Evolutionary conservation across 1,140 invertebrate species (phyloP), one percentile per base, ranked within the genome.

Genomic region (Chrysoperla carnea): DNA sequence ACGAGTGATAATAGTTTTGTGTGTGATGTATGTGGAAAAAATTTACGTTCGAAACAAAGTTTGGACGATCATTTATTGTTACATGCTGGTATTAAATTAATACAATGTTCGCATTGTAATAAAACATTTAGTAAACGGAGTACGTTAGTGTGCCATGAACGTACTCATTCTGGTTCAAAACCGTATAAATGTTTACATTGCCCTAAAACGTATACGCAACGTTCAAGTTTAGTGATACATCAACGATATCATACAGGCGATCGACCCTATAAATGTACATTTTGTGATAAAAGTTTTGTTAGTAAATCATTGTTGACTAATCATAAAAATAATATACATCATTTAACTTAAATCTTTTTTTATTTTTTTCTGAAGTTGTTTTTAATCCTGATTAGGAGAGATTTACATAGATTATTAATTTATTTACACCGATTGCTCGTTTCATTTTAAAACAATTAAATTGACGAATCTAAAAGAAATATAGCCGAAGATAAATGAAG

Each of bases 211-310:
- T 78, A 77, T 50, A 47, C 57, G 14, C 53, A 51, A 52, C 52
- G 51, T 40, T 62, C 65, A 38, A 64, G 65, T 43, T 48, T 68
- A 28, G 55, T 54, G 23, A 52, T 59, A 0, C 67, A 69, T 46
- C 53, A 54, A 1, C 47, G 74, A n/a, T 80, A 75, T 31, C 75
- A 78, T 46, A 64, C 70, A 0, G 72, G 78, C 0, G 69, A 84
- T 46, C 81, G 80, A 44, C 84, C 84, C 0, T 89, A 86, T 54
- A 70, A 70, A 6, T 90, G 85, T 57, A 80, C 87, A 41, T 59
- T 81, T 6, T 90, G 85, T 53, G 72, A 76, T 0, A 70, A 33
- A 29, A 6, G 29, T 13, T 41, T 42, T 37, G 41, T 42, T 5
- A 36, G 27, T n/a, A 36, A 31, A n/a, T 31, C 35, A 23, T 42